Evolutionary conservation across 1,140 invertebrate species (phyloP).

Genomic region (Gonatopus flavifemur): DNA sequence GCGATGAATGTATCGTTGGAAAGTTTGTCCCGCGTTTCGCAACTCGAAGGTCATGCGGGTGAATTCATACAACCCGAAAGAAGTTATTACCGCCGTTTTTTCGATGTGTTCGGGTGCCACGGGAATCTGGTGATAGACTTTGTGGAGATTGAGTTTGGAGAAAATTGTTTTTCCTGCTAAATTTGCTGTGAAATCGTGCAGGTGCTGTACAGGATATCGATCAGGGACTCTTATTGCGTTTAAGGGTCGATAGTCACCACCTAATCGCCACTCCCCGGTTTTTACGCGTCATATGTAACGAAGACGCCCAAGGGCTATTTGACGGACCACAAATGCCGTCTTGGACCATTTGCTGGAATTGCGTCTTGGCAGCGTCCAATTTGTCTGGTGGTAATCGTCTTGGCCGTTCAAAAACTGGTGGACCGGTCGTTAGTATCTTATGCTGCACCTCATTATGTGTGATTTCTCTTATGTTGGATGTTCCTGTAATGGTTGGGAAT

Average conservation of each 20-base stretch:
- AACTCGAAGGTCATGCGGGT: neutral
- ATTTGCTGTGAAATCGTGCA: neutral
- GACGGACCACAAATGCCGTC: neutral
- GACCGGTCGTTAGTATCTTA: neutral
- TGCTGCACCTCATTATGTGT: neutral
- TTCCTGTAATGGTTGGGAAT: neutral
- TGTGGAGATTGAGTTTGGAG: neutral
- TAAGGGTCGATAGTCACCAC: too few relatives aligned
- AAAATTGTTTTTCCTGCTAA: neutral
- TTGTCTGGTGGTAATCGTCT: neutral
- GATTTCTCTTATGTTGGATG: neutral
- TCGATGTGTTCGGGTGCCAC: neutral
- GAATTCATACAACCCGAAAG: neutral
- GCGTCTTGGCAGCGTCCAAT: neutral
- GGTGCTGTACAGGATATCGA: neutral
- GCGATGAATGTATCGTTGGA: too few relatives aligned
- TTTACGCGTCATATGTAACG: conserved; percentile 1
- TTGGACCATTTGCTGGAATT: neutral
- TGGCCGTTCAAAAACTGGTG: neutral
- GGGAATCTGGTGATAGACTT: neutral
- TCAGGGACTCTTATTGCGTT: neutral
- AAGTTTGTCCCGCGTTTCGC: too few relatives aligned
- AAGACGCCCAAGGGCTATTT: neutral
- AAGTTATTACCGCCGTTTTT: neutral
- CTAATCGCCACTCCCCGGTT: neutral